A percentile compares a stretch with the other conserved stretches of the same genome.
Conservation (phyloP, 2,888 invertebrate species). For the Pilophorus perplexus region DNA sequence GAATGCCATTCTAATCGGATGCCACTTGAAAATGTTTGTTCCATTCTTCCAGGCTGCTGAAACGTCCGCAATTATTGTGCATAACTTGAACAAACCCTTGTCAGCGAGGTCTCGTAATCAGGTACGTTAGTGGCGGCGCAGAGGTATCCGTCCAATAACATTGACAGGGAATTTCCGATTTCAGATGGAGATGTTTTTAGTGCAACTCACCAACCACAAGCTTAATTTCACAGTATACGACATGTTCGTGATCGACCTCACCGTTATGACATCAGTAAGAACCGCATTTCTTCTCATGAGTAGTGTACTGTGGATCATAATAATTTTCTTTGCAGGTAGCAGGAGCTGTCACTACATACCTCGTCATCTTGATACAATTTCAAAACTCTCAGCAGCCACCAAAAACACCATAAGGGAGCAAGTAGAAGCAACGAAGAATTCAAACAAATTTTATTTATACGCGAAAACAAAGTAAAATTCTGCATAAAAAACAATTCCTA, state of each 20-base stretch:
- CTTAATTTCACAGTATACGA: conserved; percentile 24
- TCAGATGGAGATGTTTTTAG: conserved; percentile 27
- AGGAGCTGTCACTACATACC: conserved; percentile 30
- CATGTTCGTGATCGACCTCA: conserved; percentile 26
- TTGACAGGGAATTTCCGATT: too few relatives aligned
- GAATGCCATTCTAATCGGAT: background rate
- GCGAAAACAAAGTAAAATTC: too few relatives aligned
- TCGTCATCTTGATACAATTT: conserved; percentile 37
- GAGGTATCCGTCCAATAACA: too few relatives aligned
- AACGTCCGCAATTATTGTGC: conserved; percentile 15
- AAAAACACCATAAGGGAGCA: background rate
- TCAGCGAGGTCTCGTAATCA: background rate
- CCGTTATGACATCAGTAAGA: conserved; percentile 28
- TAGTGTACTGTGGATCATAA: too few relatives aligned
- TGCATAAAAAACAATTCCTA: too few relatives aligned
- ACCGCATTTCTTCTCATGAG: background rate
- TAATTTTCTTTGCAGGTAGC: conserved; percentile 31
- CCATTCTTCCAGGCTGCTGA: background rate
- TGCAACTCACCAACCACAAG: conserved; percentile 28
- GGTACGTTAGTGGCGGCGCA: too few relatives aligned
- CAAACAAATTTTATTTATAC: too few relatives aligned
- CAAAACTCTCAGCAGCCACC: conserved; percentile 28
- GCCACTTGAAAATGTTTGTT: background rate
- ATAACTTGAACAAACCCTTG: conserved; percentile 15
- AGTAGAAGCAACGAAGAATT: too few relatives aligned